Conservation (phyloP, 64 coral and sea anemone genomes). For the Exaiptasia diaphana region DNA sequence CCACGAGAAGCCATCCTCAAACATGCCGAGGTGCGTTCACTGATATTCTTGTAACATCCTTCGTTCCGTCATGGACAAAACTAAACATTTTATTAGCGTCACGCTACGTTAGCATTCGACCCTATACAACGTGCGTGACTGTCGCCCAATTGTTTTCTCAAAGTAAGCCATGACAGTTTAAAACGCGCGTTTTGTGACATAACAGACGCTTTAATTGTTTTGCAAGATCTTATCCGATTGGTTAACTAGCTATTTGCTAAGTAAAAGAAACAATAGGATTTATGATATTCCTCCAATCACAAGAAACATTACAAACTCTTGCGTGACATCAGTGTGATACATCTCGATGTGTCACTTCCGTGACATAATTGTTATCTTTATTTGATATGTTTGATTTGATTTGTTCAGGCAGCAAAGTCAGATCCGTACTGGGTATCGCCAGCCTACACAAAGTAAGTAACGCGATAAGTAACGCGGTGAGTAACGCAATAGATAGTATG, state of each 20-base stretch:
- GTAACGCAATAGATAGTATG: no score
- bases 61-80: background rate
- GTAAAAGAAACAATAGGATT: no score
- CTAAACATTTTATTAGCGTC: background rate
- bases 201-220: background rate
- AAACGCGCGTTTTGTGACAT: background rate
- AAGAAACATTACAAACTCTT: no score
- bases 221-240: no score
- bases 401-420: conserved; percentile 75
- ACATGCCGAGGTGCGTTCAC: conserved; percentile 54
- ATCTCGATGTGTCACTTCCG: background rate
- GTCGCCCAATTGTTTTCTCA: background rate
- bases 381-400: background rate
- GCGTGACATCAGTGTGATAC: no score
- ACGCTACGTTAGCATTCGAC: background rate
- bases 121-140: background rate
- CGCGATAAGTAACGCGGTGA: conserved; percentile 62
- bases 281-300: no score
- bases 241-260: no score
- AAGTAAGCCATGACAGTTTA: background rate
- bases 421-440: conserved; percentile 97
- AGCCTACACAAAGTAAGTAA: conserved; percentile 88
- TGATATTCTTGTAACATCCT: no score
- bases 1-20: conserved; percentile 92
- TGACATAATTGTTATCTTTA: background rate